Evolutionary conservation across 2,113 vertebrate genomes (phyloP).

Genomic region (Sinocyclocheilus rhinocerous): DNA sequence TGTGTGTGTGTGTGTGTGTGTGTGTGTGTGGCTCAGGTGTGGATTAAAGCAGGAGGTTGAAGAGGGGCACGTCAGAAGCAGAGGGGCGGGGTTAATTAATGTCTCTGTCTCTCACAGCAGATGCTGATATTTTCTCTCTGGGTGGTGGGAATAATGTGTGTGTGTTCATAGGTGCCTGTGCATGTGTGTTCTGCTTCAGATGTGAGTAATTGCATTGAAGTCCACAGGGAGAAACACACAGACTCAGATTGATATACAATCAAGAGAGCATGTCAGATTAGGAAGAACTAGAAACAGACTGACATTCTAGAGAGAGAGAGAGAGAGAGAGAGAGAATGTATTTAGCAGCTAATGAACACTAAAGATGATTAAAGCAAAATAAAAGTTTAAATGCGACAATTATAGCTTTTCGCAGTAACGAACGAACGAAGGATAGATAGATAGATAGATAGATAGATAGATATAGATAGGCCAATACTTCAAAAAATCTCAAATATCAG

Average conservation of each 20-base stretch:
- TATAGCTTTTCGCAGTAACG: too few relatives aligned
- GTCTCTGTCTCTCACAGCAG: conserved; percentile 38
- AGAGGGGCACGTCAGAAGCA: conserved; percentile 63
- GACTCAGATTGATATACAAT: conserved; percentile 21
- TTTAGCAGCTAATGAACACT: conserved; percentile 18
- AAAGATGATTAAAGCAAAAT: not conserved
- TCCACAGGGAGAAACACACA: conserved; percentile 47
- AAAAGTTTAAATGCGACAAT: not conserved
- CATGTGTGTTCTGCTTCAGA: conserved; percentile 39
- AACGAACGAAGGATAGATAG: too few relatives aligned
- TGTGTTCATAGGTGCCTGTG: conserved; percentile 35
- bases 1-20: conserved; percentile 45
- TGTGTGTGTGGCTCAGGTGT: conserved; percentile 66
- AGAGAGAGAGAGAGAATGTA: not conserved
- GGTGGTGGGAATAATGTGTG: conserved; percentile 44
- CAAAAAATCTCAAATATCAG: too few relatives aligned
- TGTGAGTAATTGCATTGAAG: conserved; percentile 48
- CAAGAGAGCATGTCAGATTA: conserved; percentile 38
- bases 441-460: too few relatives aligned
- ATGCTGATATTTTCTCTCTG: conserved; percentile 50
- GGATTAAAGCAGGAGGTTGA: conserved; percentile 67
- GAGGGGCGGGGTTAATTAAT: conserved; percentile 73
- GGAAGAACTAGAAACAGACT: conserved; percentile 9
- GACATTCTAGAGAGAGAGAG: not conserved
- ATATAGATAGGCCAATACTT: too few relatives aligned